phyloP scores from a whole-genome alignment of 2,888 invertebrate species.

The Graphium colonna region DNA sequence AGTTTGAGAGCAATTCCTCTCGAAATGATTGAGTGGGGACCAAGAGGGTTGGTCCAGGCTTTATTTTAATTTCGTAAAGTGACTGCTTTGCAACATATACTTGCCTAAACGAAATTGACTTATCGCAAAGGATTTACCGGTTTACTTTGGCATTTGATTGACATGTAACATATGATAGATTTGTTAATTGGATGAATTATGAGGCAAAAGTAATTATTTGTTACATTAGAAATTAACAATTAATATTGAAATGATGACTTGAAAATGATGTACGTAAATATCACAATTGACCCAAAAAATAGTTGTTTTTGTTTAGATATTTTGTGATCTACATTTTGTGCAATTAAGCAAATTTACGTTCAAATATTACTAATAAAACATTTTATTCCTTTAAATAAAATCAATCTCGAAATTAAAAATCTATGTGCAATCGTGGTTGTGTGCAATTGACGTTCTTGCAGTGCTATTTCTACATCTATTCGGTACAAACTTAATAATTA shows the following conservation, averaged over 20 bases:
- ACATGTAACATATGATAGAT: neutral
- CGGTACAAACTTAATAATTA: conserved; percentile 61
- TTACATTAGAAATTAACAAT: too few relatives aligned
- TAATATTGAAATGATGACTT: too few relatives aligned
- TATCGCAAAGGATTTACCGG: conserved; percentile 42
- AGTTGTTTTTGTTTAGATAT: neutral
- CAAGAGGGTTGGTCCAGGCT: conserved; percentile 45
- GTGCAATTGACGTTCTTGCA: conserved; percentile 55
- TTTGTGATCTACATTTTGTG: conserved; percentile 7
- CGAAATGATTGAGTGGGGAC: conserved; percentile 78
- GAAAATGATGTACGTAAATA: too few relatives aligned
- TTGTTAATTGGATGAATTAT: neutral
- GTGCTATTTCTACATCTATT: conserved; percentile 66
- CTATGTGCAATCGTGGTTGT: conserved; percentile 61
- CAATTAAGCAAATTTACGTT: conserved; percentile 8
- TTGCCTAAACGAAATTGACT: conserved; percentile 48
- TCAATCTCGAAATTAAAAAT: conserved; percentile 38
- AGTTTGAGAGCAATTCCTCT: conserved; percentile 63
- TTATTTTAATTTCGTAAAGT: conserved; percentile 78
- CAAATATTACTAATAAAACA: conserved; percentile 29
- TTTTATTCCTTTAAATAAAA: neutral
- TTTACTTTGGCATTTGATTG: conserved; percentile 5
- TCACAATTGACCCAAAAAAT: too few relatives aligned
- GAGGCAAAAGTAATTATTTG: neutral
- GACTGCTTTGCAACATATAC: conserved; percentile 70